Evolutionary conservation across 2,888 invertebrate species (phyloP), one percentile per base, ranked within the genome.

Genomic region (Cheiracanthium punctorium): DNA sequence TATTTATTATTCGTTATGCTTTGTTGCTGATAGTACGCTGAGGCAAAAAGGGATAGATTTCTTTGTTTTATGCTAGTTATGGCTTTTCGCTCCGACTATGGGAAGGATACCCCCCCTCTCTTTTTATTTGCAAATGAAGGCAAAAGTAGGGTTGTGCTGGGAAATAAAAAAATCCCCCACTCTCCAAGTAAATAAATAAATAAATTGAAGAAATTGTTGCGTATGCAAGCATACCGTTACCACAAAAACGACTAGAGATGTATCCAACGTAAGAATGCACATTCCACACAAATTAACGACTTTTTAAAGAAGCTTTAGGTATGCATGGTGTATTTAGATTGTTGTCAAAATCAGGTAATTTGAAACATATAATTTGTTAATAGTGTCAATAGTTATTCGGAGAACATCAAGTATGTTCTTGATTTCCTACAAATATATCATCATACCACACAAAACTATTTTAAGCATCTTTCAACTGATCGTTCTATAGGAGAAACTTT

Each of bases 1-100:
- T 58, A 58, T 58, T 58, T 58, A 58, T 58, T 58, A 58, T 58
- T 58, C 58, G 58, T 58, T 58, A 58, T 58, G 58, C 58, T 58
- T 24, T 58, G 58, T 58, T 58, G 70, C 14, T 77, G 77, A 52
- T 77, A 43, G 76, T 69, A 69, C 48, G 76, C 52, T 33, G 77
- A 70, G 70, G 77, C 76, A 12, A n/a, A n/a, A n/a, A 20, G 20
- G 67, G 43, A 43, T 58, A 24, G 58, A 58, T 58, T 58, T 58
- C 58, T 58, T 58, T 58, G 58, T 58, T 58, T 58, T 58, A 58
- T 58, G 58, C 24, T 58, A 58, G 58, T 58, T 58, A 58, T 24
- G 58, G 58, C 24, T 58, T 58, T 58, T 58, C 24, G 24, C 37
- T 37, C 10, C 20, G 24, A 58, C 4, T 12, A 58, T 4, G 20